phyloP scores from a whole-genome alignment of 2,113 vertebrate genomes.

The Cinclus cinclus region DNA sequence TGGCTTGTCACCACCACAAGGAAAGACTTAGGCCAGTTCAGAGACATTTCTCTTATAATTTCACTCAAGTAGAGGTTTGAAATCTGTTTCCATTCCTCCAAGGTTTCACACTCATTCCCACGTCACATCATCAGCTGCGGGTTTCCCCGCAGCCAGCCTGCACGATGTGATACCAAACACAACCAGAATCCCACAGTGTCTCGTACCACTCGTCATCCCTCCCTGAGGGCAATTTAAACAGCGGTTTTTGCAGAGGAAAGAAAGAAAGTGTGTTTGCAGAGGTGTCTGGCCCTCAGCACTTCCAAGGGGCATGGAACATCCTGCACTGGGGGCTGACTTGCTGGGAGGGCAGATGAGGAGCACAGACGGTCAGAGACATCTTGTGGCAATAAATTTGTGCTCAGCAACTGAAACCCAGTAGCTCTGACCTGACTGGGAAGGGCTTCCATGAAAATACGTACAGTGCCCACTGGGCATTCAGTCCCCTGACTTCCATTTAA shows the following conservation, averaged over 20 bases:
- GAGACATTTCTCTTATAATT: neutral
- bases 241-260: neutral
- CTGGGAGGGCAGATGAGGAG: neutral
- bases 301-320: neutral
- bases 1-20: neutral
- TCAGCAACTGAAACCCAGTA: neutral
- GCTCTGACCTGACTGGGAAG: neutral
- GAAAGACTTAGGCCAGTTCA: neutral
- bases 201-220: neutral
- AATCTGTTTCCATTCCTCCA: neutral
- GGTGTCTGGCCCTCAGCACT: neutral
- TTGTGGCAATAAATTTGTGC: neutral
- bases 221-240: neutral
- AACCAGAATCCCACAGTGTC: neutral
- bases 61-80: neutral
- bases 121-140: neutral
- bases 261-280: neutral
- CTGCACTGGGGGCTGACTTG: neutral
- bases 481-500: neutral
- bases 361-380: neutral
- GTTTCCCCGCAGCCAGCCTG: neutral
- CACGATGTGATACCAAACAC: neutral
- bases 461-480: fast-evolving
- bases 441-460: neutral
- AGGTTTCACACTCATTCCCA: neutral